phyloP scores from a whole-genome alignment of 2,113 vertebrate species.

The Balaeniceps rex region DNA sequence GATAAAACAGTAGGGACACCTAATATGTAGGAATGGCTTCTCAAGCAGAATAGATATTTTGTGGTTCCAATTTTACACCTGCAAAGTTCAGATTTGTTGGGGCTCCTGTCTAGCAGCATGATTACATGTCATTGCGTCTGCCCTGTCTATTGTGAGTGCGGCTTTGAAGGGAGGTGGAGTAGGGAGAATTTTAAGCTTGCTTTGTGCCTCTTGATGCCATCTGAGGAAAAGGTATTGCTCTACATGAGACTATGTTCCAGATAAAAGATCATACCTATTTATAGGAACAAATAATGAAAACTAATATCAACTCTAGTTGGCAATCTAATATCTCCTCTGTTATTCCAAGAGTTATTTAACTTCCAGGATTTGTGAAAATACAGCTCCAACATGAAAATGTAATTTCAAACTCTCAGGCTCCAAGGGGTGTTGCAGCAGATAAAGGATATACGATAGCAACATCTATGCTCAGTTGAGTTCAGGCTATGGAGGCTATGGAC shows the following conservation, averaged over 20 bases:
- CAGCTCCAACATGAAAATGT: not conserved
- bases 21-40: not conserved
- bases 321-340: not conserved
- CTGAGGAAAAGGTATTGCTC: constrained; percentile 33
- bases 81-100: not conserved
- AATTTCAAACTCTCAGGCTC: not conserved
- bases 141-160: not conserved
- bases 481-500: not conserved
- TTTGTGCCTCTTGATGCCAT: constrained; percentile 7
- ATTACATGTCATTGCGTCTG: not conserved
- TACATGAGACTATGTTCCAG: not conserved
- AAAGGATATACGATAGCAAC: not conserved
- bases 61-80: not conserved
- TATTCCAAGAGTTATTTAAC: not conserved
- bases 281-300: constrained; percentile 54
- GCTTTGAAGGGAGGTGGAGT: not conserved
- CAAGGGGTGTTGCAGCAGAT: not conserved
- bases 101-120: not conserved
- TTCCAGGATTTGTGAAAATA: constrained; percentile 6
- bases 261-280: constrained; percentile 43
- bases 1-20: not conserved
- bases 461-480: not conserved
- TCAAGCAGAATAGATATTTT: not conserved
- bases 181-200: not conserved
- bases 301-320: not conserved